Percentiles rank a stretch among this genome's conserved stretches.
phyloP scores from a whole-genome alignment of 2,888 invertebrate genomes.

The Lasius fuliginosus region DNA sequence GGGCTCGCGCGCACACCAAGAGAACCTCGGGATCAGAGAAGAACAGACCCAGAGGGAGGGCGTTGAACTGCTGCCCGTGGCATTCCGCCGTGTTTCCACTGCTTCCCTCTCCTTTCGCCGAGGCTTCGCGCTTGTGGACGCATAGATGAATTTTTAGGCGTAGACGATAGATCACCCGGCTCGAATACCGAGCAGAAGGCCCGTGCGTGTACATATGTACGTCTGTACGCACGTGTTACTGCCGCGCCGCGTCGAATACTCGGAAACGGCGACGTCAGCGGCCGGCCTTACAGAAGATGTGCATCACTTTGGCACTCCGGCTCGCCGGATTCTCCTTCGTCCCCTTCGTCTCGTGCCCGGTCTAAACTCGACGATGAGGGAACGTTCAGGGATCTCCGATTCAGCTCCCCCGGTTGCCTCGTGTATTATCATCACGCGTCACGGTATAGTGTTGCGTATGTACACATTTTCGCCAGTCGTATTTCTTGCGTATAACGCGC shows the following conservation, averaged over 20 bases:
- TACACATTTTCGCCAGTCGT: slow-evolving; percentile 9
- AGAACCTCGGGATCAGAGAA: slow-evolving; percentile 41
- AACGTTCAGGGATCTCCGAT: not conserved
- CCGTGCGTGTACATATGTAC: slow-evolving; percentile 26
- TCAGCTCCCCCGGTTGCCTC: slow-evolving; percentile 7
- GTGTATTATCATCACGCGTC: not conserved
- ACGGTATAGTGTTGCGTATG: not conserved
- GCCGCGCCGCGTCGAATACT: slow-evolving; percentile 66
- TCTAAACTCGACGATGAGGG: slow-evolving; percentile 38
- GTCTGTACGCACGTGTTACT: slow-evolving; percentile 55
- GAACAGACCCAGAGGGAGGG: slow-evolving; percentile 69
- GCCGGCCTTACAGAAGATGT: slow-evolving; percentile 49
- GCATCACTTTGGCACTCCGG: slow-evolving; percentile 64
- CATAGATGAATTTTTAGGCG: slow-evolving; percentile 80
- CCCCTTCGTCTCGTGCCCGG: not conserved
- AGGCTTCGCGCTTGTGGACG: slow-evolving; percentile 38
- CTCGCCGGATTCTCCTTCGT: not conserved
- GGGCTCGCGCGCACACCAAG: slow-evolving; percentile 47
- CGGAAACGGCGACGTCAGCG: slow-evolving; percentile 63
- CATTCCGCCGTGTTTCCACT: slow-evolving; percentile 74
- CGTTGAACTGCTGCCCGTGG: slow-evolving; percentile 80
- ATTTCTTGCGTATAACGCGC: slow-evolving; percentile 5
- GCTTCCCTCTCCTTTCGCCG: slow-evolving; percentile 28
- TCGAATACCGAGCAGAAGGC: slow-evolving; percentile 76
- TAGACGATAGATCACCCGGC: slow-evolving; percentile 72